phyloP scores from a whole-genome alignment of 2,888 invertebrate species.

The Liopterus haemorrhoidalis region DNA sequence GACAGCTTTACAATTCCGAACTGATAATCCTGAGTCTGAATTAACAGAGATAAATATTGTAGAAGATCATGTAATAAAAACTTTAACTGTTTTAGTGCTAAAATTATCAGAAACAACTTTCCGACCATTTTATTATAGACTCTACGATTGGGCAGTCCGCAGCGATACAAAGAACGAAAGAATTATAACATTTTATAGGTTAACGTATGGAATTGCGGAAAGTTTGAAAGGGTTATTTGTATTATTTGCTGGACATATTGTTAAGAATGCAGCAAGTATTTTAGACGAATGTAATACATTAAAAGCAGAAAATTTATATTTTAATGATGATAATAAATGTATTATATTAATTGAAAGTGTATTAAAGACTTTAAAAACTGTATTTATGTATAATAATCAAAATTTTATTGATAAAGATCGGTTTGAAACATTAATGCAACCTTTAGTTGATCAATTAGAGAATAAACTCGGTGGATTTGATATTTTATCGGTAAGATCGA shows the following conservation, averaged over 20 bases:
- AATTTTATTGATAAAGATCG: constrained; percentile 79
- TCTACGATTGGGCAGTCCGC: constrained; percentile 81
- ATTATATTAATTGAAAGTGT: constrained; percentile 63
- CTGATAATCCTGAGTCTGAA: constrained; percentile 45
- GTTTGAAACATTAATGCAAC: constrained; percentile 78
- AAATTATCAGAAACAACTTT: constrained; percentile 87
- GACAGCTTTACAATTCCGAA: constrained; percentile 62
- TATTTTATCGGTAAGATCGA: constrained; percentile 54
- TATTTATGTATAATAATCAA: constrained; percentile 78
- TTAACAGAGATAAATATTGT: constrained; percentile 51
- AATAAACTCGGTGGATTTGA: constrained; percentile 63
- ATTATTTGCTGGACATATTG: constrained; percentile 80
- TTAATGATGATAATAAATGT: constrained; percentile 52
- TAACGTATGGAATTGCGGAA: constrained; percentile 72
- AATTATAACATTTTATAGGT: constrained; percentile 75
- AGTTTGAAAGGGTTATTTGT: constrained; percentile 82
- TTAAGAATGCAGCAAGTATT: constrained; percentile 73
- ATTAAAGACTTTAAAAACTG: constrained; percentile 65
- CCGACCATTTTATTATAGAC: constrained; percentile 77
- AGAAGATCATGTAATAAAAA: constrained; percentile 69
- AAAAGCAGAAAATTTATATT: constrained; percentile 51
- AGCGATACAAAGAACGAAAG: constrained; percentile 58
- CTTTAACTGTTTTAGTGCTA: constrained; percentile 72
- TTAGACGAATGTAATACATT: constrained; percentile 62
- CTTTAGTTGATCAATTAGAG: constrained; percentile 83